These are phyloP conservation scores for Encarsia formosa DNA, from an alignment of 2,888 invertebrate genomes.

Conservation along the genomic window DNA sequence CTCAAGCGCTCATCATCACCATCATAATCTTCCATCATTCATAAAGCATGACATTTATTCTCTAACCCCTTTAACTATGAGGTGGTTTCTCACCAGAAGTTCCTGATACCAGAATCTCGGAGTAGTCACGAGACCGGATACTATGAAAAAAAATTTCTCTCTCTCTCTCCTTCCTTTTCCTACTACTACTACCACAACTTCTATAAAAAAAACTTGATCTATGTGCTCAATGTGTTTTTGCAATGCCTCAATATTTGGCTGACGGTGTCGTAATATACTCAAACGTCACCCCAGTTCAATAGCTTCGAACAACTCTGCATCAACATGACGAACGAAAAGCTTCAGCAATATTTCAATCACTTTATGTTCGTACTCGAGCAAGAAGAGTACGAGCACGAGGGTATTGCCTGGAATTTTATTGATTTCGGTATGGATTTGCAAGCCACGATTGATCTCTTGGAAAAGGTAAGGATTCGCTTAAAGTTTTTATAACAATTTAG, in stretches of 20 bases:
- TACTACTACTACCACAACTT: background rate
- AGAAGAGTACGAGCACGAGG: constrained; percentile 91
- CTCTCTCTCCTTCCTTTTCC: constrained; percentile 2
- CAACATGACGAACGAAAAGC: constrained; percentile 93
- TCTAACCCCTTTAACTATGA: constrained; percentile 29
- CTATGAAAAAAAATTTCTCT: constrained; percentile 2
- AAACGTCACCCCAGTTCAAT: constrained; percentile 65
- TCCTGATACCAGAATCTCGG: constrained; percentile 1
- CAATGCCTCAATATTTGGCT: too few species aligned
- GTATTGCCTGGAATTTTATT: constrained; percentile 87
- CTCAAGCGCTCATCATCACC: constrained; percentile 4
- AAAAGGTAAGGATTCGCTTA: constrained; percentile 65
- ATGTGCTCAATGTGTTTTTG: constrained; percentile 27
- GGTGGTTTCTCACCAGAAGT: too few species aligned
- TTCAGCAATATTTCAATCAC: constrained; percentile 95
- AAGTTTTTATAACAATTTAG: constrained; percentile 1
- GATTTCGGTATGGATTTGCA: constrained; percentile 95
- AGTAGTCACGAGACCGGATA: background rate
- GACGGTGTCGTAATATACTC: constrained; percentile 37
- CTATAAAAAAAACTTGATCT: too few species aligned
- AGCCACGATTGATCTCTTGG: constrained; percentile 84
- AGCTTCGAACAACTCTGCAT: constrained; percentile 94
- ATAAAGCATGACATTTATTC: constrained; percentile 19
- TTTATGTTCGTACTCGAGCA: constrained; percentile 95
- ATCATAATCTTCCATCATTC: constrained; percentile 9